Conservation (phyloP, 2,888 invertebrate species). For the Synanthedon vespiformis region DNA sequence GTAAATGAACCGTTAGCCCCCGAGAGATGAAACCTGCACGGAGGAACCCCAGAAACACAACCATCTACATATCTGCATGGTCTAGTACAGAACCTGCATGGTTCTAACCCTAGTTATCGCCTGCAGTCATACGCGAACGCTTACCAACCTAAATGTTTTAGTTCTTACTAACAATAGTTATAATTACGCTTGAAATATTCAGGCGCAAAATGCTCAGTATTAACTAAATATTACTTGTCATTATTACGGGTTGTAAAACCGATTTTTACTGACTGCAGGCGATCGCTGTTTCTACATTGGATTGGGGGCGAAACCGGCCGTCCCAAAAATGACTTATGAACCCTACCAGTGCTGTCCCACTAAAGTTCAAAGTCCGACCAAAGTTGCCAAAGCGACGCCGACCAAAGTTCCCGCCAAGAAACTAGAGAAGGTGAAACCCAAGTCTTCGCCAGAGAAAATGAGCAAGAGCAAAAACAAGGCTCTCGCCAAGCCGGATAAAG, state of each 20-base stretch:
- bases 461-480: slow-evolving; percentile 63
- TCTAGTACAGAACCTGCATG: slow-evolving; percentile 55
- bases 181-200: slow-evolving; percentile 54
- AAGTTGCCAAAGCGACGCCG: slow-evolving; percentile 81
- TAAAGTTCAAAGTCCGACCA: slow-evolving; percentile 82
- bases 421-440: slow-evolving; percentile 54
- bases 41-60: slow-evolving; percentile 51
- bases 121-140: slow-evolving; percentile 75
- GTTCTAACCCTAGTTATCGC: slow-evolving; percentile 70
- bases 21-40: slow-evolving; percentile 46
- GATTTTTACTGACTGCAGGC: slow-evolving; percentile 94
- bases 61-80: slow-evolving; percentile 65
- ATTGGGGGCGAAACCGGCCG: slow-evolving; percentile 86
- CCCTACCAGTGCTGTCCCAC: slow-evolving; percentile 94
- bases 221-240: slow-evolving; percentile 34
- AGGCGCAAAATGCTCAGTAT: slow-evolving; percentile 57
- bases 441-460: slow-evolving; percentile 35
- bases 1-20: slow-evolving; percentile 57
- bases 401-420: slow-evolving; percentile 71
- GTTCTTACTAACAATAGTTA: slow-evolving; percentile 65
- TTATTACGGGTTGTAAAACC: slow-evolving; percentile 72
- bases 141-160: slow-evolving; percentile 64
- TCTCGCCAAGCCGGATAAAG: slow-evolving; percentile 68
- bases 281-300: slow-evolving; percentile 98
- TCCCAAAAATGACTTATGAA: slow-evolving; percentile 83